Base-by-base conservation (phyloP, 2,113 vertebrate genomes). In the Mastomys natalensis region DNA sequence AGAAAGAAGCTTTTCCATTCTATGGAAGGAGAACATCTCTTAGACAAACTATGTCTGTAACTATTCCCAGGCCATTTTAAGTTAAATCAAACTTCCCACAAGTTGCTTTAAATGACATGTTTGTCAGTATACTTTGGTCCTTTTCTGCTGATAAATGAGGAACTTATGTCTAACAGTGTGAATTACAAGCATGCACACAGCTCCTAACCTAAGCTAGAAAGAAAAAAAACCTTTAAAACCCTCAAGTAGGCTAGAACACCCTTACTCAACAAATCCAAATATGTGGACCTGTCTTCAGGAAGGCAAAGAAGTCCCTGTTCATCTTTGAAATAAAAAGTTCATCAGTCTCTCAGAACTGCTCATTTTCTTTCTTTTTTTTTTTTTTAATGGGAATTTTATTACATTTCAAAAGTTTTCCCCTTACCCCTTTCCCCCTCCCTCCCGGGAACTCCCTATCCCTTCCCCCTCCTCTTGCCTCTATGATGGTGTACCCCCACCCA, bases 291-390 rank as follows among this genome's bases (percentile, higher is more conserved):
- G 84, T 93, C 82, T n/a, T 72, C 89, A 37, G 70, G 53, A 40
- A 85, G 40, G 31, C 88, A 88, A 85, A 17, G 5, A 7, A 68
- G 1, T 78, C 43, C 55, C 15, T 29, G 73, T 93, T 96, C 51
- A 97, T 94, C 3, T 6, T 64, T 81, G 13, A 97, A 55, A 5
- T 96, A 26, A 95, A 60, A 91, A 88, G 82, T 40, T 82, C 0
- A 24, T 17, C 6, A 90, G 45, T 2, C 73, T 94, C 51, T 70
- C 73, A 90, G 96, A 96, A 97, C 31, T 92, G 45, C 94, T 97
- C 31, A 55, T 96, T 98, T 98, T 98, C 92, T 68, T 95, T 31
- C 92, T 68, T 95, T 31, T n/a, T n/a, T n/a, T n/a, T n/a, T n/a
- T n/a, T n/a, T n/a, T n/a, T n/a, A n/a, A n/a, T n/a, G n/a, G n/a